A percentile compares a stretch with the other conserved stretches of the same genome.
These are phyloP conservation scores for Caretta caretta DNA, from an alignment of 2,113 vertebrate genomes.

Conservation along the genomic window DNA sequence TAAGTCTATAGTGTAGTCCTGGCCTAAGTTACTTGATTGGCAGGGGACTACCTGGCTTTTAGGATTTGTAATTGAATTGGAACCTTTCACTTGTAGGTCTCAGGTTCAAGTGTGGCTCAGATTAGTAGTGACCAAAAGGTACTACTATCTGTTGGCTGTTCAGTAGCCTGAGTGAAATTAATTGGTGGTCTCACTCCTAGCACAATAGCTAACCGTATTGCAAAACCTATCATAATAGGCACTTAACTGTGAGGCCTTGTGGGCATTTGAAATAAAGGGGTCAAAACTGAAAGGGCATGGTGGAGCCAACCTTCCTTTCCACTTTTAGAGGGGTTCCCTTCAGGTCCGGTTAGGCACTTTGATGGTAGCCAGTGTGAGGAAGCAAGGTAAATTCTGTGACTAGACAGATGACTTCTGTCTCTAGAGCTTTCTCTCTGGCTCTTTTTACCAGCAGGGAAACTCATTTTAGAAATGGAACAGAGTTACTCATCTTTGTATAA, in stretches of 20 bases:
- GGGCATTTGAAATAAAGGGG: not conserved
- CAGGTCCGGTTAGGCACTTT: not conserved
- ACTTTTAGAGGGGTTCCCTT: not conserved
- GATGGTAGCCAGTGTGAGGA: not conserved
- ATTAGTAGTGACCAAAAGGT: conserved; percentile 6
- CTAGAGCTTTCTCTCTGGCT: not conserved
- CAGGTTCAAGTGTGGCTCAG: not conserved
- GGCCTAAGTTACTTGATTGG: not conserved
- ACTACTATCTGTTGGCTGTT: conserved; percentile 7
- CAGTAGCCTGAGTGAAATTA: not conserved
- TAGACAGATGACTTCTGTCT: not conserved
- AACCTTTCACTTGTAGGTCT: conserved; percentile 11
- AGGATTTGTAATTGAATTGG: not conserved
- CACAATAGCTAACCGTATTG: not conserved
- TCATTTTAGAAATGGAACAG: not conserved
- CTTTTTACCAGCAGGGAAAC: not conserved
- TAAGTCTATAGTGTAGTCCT: not conserved
- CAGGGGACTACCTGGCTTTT: not conserved
- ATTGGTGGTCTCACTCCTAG: not conserved
- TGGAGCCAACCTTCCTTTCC: not conserved
- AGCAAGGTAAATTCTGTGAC: not conserved
- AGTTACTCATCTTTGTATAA: not conserved
- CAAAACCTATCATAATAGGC: not conserved
- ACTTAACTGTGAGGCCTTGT: rapidly evolving
- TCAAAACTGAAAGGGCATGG: not conserved